These are phyloP conservation scores for Dasypus novemcinctus DNA, from an alignment of 2,113 vertebrate genomes.

Conservation along the genomic window DNA sequence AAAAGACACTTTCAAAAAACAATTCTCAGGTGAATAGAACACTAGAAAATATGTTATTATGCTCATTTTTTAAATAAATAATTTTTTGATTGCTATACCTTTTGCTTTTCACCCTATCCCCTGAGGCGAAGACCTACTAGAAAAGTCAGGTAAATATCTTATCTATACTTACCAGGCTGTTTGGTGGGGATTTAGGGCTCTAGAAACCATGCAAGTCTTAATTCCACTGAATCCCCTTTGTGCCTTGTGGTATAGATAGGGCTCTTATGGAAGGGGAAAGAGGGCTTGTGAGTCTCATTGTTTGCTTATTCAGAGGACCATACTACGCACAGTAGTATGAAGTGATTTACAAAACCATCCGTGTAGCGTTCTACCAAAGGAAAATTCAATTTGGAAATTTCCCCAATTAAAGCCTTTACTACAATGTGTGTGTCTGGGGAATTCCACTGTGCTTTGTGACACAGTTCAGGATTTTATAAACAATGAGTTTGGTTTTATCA, in stretches of 20 bases:
- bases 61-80: background rate
- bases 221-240: background rate
- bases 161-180: constrained; percentile 33
- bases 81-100: background rate
- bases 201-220: constrained; percentile 40
- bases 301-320: background rate
- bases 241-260: background rate
- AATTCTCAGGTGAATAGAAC: constrained; percentile 7
- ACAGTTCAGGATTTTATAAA: constrained; percentile 24
- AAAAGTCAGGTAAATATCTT: constrained; percentile 36
- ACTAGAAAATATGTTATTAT: background rate
- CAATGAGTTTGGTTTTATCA: background rate
- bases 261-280: background rate
- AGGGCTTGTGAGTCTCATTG: background rate
- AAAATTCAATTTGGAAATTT: background rate
- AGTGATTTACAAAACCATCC: constrained; percentile 37
- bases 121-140: background rate
- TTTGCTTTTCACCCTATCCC: background rate
- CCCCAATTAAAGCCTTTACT: background rate
- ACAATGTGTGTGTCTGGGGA: background rate
- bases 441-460: background rate
- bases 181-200: background rate
- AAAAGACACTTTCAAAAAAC: background rate
- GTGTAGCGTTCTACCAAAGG: background rate
- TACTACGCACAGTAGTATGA: background rate